These are phyloP conservation scores for Strix occidentalis DNA, from an alignment of 2,797 vertebrate species.

Conservation along the genomic window DNA sequence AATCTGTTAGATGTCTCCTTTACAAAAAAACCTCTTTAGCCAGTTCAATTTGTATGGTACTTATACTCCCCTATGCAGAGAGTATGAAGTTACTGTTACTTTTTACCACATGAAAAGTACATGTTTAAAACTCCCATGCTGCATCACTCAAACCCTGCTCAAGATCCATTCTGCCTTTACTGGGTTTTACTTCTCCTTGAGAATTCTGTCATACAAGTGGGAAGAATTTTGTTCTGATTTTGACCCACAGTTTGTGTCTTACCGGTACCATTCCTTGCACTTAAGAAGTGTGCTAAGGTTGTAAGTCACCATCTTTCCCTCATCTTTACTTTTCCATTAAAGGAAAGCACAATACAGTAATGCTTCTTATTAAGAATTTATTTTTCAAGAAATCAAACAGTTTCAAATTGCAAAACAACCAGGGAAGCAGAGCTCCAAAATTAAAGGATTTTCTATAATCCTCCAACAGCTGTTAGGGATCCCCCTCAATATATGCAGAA, in stretches of 20 bases:
- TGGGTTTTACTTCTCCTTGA: background rate
- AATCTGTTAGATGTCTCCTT: background rate
- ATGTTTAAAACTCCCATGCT: background rate
- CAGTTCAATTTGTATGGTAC: background rate
- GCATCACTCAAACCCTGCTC: background rate
- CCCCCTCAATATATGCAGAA: background rate
- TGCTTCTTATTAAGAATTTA: background rate
- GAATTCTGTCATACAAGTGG: background rate
- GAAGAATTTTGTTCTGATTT: background rate
- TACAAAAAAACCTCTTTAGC: background rate
- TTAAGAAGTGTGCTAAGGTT: background rate
- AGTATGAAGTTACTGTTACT: background rate
- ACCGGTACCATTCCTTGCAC: background rate
- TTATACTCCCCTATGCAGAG: background rate
- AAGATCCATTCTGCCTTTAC: background rate
- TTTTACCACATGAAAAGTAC: background rate
- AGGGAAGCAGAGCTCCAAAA: background rate
- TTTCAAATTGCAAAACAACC: background rate
- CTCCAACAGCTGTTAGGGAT: background rate
- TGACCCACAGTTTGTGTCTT: background rate
- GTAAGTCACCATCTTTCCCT: background rate
- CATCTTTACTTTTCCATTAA: background rate
- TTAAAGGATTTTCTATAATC: background rate
- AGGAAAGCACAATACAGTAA: background rate
- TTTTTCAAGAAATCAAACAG: background rate